Percentiles rank a stretch among this genome's conserved stretches.
Conservation (phyloP, 2,113 vertebrate genomes). For the Rostratula benghalensis region DNA sequence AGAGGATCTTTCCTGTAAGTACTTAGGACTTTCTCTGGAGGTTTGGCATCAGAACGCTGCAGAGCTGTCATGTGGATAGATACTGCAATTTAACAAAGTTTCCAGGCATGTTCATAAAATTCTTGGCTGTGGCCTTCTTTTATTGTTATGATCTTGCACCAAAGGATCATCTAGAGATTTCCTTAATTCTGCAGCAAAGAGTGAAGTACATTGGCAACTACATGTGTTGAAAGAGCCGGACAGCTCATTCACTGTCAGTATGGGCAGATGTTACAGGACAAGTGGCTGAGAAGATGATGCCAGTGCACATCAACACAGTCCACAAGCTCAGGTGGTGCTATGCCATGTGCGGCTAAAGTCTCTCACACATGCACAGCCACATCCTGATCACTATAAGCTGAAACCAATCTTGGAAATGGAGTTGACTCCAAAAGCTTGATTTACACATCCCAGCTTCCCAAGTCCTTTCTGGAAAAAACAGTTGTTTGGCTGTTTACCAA, state of each 20-base stretch:
- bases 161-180: neutral
- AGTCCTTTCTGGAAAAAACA: neutral
- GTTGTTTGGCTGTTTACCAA: neutral
- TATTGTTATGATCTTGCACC: neutral
- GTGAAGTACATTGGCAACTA: neutral
- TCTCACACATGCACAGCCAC: neutral
- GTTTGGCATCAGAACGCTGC: neutral
- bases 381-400: neutral
- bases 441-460: neutral
- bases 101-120: conserved; percentile 39
- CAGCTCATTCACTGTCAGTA: neutral
- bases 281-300: neutral
- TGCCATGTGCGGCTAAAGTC: neutral
- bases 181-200: neutral
- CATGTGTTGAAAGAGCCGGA: neutral
- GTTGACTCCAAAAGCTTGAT: neutral
- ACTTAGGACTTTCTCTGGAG: conserved; percentile 12
- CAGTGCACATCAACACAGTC: neutral
- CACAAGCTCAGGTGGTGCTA: neutral
- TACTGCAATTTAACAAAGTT: conserved; percentile 5
- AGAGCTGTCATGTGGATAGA: conserved; percentile 11
- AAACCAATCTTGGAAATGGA: neutral
- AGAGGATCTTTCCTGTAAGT: conserved; percentile 32
- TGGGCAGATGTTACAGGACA: neutral
- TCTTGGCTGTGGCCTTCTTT: conserved; percentile 10